phyloP scores from a whole-genome alignment of 2,113 vertebrate genomes.

The Cygnus buccinator region DNA sequence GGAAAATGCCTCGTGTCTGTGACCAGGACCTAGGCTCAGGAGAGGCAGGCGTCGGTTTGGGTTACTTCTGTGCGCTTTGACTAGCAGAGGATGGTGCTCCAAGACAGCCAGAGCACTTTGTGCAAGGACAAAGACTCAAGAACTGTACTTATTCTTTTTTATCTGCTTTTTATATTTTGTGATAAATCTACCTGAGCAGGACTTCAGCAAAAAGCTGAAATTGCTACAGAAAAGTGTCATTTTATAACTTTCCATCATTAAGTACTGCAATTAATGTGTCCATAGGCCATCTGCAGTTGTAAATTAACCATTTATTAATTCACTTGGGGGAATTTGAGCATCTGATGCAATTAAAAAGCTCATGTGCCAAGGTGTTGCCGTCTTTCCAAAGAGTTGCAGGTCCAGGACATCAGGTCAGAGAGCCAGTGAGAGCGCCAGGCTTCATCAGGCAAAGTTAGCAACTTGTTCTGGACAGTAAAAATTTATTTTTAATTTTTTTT shows the following conservation, averaged over 20 bases:
- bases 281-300: neutral
- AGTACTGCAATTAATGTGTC: neutral
- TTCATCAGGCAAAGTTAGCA: neutral
- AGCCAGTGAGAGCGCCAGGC: neutral
- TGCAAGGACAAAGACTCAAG: neutral
- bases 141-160: neutral
- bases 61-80: neutral
- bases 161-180: neutral
- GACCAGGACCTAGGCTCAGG: neutral
- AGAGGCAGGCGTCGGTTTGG: neutral
- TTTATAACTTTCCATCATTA: neutral
- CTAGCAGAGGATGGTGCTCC: neutral
- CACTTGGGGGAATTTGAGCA: neutral
- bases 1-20: neutral
- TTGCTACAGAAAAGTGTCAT: neutral
- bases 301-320: neutral
- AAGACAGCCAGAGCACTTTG: fast-evolving
- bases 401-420: neutral
- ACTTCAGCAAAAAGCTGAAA: neutral
- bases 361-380: neutral
- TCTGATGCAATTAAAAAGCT: neutral
- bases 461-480: neutral
- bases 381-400: neutral
- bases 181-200: neutral
- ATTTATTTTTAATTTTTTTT: neutral